A percentile compares a stretch with the other conserved stretches of the same genome.
These are phyloP conservation scores for Agonopterix subpropinquella DNA, from an alignment of 2,888 invertebrate species.

Conservation along the genomic window DNA sequence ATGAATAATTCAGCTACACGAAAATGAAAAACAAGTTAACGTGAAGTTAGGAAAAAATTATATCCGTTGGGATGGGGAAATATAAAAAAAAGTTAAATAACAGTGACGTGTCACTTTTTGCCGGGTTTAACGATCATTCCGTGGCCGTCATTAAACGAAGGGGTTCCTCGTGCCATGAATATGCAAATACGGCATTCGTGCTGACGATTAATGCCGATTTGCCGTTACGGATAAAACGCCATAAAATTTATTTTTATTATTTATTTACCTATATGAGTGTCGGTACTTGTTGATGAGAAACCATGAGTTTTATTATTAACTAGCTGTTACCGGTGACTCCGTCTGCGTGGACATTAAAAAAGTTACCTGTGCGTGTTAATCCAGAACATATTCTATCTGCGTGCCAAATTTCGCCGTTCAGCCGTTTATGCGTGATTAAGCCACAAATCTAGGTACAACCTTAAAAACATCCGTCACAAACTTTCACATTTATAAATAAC, in stretches of 20 bases:
- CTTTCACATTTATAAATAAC: too few relatives aligned
- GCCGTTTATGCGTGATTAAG: too few relatives aligned
- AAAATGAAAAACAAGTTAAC: constrained; percentile 1
- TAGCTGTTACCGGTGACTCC: too few relatives aligned
- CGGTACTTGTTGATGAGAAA: not conserved
- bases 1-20: not conserved
- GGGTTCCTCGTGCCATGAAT: constrained; percentile 49
- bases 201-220: constrained; percentile 45
- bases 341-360: too few relatives aligned
- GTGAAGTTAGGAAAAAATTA: constrained; percentile 16
- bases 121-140: constrained; percentile 42
- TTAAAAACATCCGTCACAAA: too few relatives aligned
- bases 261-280: not conserved
- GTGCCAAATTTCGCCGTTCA: too few relatives aligned
- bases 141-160: constrained; percentile 48
- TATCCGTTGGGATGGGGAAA: constrained; percentile 14
- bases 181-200: constrained; percentile 51
- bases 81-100: constrained; percentile 30
- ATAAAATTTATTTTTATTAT: not conserved
- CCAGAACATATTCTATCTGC: too few relatives aligned
- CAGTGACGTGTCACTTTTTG: constrained; percentile 46
- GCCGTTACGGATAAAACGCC: constrained; percentile 33
- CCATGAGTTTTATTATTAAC: too few relatives aligned
- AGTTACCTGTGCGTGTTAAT: too few relatives aligned
- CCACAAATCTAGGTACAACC: too few relatives aligned